These are phyloP conservation scores for Heptranchias perlo DNA, from an alignment of 2,113 vertebrate genomes.

Conservation along the genomic window DNA sequence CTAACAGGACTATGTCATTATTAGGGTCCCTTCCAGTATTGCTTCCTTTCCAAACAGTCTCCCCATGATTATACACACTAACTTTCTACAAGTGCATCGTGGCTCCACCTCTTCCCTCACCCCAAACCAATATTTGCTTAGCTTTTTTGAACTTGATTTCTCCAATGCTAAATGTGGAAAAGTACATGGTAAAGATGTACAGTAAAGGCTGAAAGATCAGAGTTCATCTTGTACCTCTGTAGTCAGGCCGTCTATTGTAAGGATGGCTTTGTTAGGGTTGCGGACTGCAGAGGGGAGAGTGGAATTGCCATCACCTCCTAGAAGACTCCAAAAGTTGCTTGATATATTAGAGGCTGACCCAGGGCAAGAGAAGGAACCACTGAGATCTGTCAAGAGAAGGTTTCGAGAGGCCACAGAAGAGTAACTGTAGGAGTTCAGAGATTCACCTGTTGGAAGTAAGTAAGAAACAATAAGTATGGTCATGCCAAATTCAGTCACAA, in stretches of 20 bases:
- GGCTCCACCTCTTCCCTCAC: background rate
- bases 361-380: constrained; percentile 41
- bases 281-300: constrained; percentile 47
- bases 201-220: background rate
- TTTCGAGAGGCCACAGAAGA: constrained; percentile 58
- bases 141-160: background rate
- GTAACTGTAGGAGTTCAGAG: constrained; percentile 57
- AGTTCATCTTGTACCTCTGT: constrained; percentile 58
- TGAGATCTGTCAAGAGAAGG: constrained; percentile 48
- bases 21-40: background rate
- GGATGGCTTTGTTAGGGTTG: constrained; percentile 69
- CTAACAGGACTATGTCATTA: background rate
- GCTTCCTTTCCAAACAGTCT: background rate
- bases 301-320: constrained; percentile 49
- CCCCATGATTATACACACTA: background rate
- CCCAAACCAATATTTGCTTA: background rate
- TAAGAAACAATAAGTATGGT: constrained; percentile 34
- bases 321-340: constrained; percentile 54
- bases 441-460: constrained; percentile 55
- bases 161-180: background rate
- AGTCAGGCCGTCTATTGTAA: constrained; percentile 65
- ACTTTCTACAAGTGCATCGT: background rate
- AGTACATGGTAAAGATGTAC: background rate
- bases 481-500: background rate
- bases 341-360: constrained; percentile 46